Conservation (phyloP, 2,797 vertebrate species). For the Zalophus californianus region DNA sequence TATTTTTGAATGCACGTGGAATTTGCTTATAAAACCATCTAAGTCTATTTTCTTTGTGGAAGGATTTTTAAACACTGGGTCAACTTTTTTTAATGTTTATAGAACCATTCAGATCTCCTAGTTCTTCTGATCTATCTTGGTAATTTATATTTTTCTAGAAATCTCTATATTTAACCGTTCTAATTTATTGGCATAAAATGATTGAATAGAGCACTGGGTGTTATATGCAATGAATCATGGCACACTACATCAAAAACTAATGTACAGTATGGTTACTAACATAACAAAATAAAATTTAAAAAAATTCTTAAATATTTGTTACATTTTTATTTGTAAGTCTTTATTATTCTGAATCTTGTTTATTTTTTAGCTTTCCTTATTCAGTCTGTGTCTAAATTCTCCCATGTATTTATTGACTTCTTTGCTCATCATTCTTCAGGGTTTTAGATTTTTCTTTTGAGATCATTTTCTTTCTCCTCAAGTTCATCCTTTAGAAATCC, state of each 20-base stretch:
- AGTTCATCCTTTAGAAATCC: constrained; percentile 17
- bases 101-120: background rate
- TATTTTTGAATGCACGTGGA: background rate
- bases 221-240: too few species aligned
- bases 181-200: background rate
- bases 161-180: background rate
- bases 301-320: background rate
- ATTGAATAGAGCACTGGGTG: background rate
- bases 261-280: too few species aligned
- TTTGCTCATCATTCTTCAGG: background rate
- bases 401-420: background rate
- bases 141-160: constrained; percentile 3
- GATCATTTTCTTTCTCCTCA: background rate
- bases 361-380: background rate
- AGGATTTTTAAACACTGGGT: background rate
- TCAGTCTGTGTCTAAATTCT: background rate
- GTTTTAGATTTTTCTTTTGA: background rate
- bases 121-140: background rate
- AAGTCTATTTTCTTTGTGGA: background rate
- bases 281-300: background rate
- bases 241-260: too few species aligned
- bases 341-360: background rate
- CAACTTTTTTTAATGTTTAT: background rate
- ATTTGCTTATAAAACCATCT: background rate
- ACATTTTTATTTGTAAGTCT: background rate